A percentile compares a stretch with the other conserved stretches of the same genome.
Conservation (phyloP, 2,888 invertebrate genomes). For the Amphipyra berbera region DNA sequence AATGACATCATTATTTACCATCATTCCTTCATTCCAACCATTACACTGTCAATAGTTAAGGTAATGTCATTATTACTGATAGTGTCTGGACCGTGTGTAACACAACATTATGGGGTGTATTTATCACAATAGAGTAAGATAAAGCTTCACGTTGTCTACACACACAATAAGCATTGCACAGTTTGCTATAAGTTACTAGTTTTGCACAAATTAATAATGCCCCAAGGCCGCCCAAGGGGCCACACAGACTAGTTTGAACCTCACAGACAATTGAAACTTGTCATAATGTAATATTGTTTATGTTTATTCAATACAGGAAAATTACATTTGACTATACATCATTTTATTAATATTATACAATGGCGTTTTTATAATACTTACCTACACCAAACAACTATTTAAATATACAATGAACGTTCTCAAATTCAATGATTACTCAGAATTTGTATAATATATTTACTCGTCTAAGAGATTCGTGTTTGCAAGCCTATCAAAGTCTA, state of each 20-base stretch:
- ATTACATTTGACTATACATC: too few relatives aligned
- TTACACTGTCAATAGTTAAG: too few relatives aligned
- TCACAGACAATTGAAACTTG: neutral
- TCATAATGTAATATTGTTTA: neutral
- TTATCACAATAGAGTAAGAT: constrained; percentile 51
- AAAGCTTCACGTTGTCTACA: constrained; percentile 49
- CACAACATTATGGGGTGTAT: constrained; percentile 38
- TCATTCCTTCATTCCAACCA: too few relatives aligned
- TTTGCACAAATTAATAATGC: constrained; percentile 42
- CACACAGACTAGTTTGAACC: constrained; percentile 1
- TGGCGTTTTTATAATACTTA: too few relatives aligned
- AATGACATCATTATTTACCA: too few relatives aligned
- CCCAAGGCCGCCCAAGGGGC: constrained; percentile 10
- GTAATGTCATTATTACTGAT: too few relatives aligned
- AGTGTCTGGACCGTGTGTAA: too few relatives aligned
- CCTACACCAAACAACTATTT: neutral
- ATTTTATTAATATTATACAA: too few relatives aligned
- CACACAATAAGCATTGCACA: constrained; percentile 43
- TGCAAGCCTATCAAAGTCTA: constrained; percentile 31
- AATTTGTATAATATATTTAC: constrained; percentile 29
- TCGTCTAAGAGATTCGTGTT: constrained; percentile 24
- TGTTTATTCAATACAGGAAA: neutral
- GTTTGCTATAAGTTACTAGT: constrained; percentile 42
- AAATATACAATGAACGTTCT: constrained; percentile 12
- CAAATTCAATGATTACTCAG: constrained; percentile 28